phyloP scores from a whole-genome alignment of 2,113 vertebrate genomes.

The Microtus ochrogaster region DNA sequence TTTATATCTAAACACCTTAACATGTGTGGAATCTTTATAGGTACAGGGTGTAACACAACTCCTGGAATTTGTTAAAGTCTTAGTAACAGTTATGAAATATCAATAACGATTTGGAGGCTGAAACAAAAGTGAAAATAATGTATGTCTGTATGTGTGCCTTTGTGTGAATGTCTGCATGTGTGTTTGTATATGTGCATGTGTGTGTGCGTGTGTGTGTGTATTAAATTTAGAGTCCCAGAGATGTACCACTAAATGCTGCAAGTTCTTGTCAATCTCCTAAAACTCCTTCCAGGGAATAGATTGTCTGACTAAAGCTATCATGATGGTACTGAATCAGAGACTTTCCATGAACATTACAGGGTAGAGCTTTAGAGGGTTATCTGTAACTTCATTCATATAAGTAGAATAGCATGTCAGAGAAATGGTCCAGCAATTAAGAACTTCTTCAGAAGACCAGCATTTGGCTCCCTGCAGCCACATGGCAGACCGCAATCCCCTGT shows the following conservation, averaged over 20 bases:
- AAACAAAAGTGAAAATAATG: not conserved
- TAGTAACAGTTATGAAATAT: not conserved
- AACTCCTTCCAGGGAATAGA: not conserved
- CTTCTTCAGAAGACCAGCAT: not conserved
- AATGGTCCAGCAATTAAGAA: not conserved
- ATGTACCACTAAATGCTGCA: not conserved
- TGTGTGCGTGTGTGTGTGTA: not conserved
- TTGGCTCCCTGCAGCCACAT: not conserved
- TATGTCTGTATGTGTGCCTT: not conserved
- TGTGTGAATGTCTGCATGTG: not conserved
- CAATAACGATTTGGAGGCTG: not conserved
- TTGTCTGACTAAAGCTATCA: not conserved
- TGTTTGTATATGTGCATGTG: not conserved
- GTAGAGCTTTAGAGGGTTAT: not conserved
- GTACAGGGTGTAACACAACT: not conserved
- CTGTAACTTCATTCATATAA: not conserved
- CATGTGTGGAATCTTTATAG: not conserved
- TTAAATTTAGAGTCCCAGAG: not conserved
- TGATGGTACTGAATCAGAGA: not conserved
- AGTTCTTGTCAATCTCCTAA: not conserved
- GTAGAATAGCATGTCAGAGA: not conserved
- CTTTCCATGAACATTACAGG: not conserved
- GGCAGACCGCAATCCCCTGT: not conserved
- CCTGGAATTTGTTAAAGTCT: not conserved
- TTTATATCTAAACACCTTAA: not conserved